phyloP scores from a whole-genome alignment of 1,140 invertebrate species.

The Dreissena rostriformis region DNA sequence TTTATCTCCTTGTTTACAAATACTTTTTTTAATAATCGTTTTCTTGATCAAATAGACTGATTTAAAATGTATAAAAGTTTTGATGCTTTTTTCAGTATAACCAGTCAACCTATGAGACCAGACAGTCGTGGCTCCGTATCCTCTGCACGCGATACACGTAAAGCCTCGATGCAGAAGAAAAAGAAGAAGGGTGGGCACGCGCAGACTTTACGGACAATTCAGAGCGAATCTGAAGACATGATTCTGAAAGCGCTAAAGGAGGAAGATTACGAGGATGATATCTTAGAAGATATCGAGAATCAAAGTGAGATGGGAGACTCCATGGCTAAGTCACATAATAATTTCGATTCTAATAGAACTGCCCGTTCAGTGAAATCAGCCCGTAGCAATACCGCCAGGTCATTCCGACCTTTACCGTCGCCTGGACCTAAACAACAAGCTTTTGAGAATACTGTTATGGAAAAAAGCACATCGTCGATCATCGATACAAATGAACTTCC shows the following conservation, averaged over 20 bases:
- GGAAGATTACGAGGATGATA: constrained; percentile 71
- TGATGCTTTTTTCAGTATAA: constrained; percentile 43
- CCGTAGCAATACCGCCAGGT: constrained; percentile 13
- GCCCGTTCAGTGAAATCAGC: constrained; percentile 6
- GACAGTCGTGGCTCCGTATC: constrained; percentile 68
- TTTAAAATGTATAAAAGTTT: no score
- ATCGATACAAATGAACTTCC: constrained; percentile 31
- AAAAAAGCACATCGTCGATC: background rate
- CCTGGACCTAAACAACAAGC: constrained; percentile 49
- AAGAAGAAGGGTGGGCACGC: constrained; percentile 69
- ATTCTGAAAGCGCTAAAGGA: constrained; percentile 72
- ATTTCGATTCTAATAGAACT: constrained; percentile 2
- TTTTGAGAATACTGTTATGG: constrained; percentile 12
- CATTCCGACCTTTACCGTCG: constrained; percentile 43
- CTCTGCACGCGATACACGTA: constrained; percentile 53
- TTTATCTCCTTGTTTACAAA: no score
- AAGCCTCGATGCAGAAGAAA: constrained; percentile 55
- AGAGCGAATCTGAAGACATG: constrained; percentile 65
- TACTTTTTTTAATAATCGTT: no score
- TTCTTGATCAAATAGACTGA: no score
- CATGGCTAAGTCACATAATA: constrained; percentile 24
- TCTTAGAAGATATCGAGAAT: constrained; percentile 71
- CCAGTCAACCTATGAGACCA: constrained; percentile 67
- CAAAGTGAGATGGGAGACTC: constrained; percentile 45
- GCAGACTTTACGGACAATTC: constrained; percentile 57